Conservation (phyloP, 2,888 invertebrate species). For the Torymus texanus region DNA sequence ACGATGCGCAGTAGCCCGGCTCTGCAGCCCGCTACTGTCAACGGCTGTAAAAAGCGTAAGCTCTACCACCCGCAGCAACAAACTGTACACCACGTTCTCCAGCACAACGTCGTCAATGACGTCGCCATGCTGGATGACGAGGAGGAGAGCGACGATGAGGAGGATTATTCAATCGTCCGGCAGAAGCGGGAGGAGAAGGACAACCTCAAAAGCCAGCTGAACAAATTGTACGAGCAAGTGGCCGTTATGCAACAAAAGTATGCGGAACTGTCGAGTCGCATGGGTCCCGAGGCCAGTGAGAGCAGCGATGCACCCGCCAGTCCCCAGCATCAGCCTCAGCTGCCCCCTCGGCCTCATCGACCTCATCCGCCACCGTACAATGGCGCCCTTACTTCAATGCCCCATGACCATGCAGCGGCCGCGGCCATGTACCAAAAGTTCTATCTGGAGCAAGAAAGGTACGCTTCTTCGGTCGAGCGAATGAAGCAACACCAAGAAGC, state of each 20-base stretch:
- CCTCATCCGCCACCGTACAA: conserved; percentile 77
- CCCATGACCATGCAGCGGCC: conserved; percentile 77
- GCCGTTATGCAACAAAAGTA: conserved; percentile 95
- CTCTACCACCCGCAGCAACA: conserved; percentile 97
- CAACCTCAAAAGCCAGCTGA: conserved; percentile 88
- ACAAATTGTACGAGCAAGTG: conserved; percentile 91
- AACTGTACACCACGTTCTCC: conserved; percentile 79
- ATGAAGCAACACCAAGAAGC: conserved; percentile 63
- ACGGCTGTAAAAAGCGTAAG: conserved; percentile 97
- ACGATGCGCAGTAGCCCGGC: conserved; percentile 93
- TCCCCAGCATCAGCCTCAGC: conserved; percentile 77
- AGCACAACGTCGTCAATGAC: conserved; percentile 76
- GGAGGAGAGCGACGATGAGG: conserved; percentile 86
- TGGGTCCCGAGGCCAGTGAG: conserved; percentile 81
- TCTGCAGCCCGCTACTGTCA: conserved; percentile 77
- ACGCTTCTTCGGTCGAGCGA: conserved; percentile 75
- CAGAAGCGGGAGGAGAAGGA: conserved; percentile 92
- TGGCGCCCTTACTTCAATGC: conserved; percentile 77
- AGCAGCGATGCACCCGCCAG: conserved; percentile 76
- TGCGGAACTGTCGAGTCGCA: conserved; percentile 89
- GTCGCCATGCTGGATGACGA: conserved; percentile 81
- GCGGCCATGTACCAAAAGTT: conserved; percentile 76
- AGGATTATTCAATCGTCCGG: conserved; percentile 85
- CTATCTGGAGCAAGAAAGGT: conserved; percentile 78
- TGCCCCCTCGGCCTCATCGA: conserved; percentile 75